Conservation (phyloP, 1,140 invertebrate species). For the Pseudomyrmex flavicornis region DNA sequence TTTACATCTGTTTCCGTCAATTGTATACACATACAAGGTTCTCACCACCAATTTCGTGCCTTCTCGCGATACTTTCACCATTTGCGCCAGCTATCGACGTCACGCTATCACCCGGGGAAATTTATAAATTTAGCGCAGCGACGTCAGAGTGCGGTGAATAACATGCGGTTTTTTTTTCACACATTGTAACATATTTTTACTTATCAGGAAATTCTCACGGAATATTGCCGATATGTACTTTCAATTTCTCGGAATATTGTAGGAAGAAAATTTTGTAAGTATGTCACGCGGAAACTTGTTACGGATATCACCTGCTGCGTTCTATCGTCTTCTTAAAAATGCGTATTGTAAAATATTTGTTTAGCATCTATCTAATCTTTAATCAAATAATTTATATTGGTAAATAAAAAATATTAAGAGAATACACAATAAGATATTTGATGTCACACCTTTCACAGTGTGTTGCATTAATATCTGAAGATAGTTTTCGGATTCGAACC, state of each 20-base stretch:
- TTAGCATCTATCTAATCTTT: no score
- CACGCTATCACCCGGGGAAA: slow-evolving; percentile 21
- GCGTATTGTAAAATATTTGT: no score
- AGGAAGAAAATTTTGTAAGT: background rate
- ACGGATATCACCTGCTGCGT: no score
- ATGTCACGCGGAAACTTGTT: background rate
- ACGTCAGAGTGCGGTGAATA: slow-evolving; percentile 34
- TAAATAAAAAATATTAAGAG: no score
- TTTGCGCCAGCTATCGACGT: slow-evolving; percentile 49
- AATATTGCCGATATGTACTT: slow-evolving; percentile 15
- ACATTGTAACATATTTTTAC: slow-evolving; percentile 15
- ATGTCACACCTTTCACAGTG: no score
- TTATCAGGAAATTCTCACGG: background rate
- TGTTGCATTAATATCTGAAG: no score
- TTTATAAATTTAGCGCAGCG: slow-evolving; percentile 2
- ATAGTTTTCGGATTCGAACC: no score
- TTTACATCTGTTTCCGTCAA: background rate
- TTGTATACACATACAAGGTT: background rate
- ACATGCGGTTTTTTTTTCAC: background rate
- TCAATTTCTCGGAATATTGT: background rate
- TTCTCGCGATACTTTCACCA: slow-evolving; percentile 38
- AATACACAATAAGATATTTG: no score
- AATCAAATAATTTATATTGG: no score
- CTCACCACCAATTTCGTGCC: slow-evolving; percentile 11
- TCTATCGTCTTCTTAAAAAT: no score